These are phyloP conservation scores for Dendrophyllia cribrosa DNA, from an alignment of 64 coral and sea anemone species.

Conservation along the genomic window DNA sequence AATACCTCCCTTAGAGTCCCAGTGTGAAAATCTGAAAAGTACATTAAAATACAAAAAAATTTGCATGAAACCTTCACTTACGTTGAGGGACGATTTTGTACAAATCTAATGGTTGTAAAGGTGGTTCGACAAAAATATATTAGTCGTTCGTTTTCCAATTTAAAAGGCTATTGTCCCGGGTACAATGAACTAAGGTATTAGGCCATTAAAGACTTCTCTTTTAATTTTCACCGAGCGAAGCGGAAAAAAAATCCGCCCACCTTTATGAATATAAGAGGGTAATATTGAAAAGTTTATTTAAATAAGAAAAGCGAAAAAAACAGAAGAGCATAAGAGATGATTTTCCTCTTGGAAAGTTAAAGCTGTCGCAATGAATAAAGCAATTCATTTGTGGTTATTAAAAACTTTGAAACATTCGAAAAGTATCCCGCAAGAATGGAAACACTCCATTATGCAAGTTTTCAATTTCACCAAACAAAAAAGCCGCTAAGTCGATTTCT, in stretches of 20 bases:
- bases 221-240: conserved; percentile 5
- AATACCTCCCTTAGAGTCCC: not conserved
- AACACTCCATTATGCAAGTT: not conserved
- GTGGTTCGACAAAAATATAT: not conserved
- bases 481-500: not conserved
- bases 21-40: conserved; percentile 13
- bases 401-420: not conserved
- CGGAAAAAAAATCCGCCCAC: conserved; percentile 46
- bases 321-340: too few species aligned
- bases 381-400: not conserved
- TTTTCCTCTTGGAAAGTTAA: not conserved
- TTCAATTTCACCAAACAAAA: not conserved
- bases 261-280: not conserved
- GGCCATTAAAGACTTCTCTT: not conserved
- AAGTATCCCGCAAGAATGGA: not conserved
- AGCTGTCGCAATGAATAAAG: not conserved
- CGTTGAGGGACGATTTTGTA: not conserved
- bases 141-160: not conserved
- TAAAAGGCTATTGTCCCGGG: not conserved
- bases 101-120: not conserved
- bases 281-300: conserved; percentile 2
- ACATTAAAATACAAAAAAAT: conserved; percentile 26
- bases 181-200: not conserved
- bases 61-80: conserved; percentile 7
- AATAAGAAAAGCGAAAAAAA: conserved; percentile 4